Base-by-base conservation (phyloP, 2,797 vertebrate genomes). In the Phoebastria nigripes region DNA sequence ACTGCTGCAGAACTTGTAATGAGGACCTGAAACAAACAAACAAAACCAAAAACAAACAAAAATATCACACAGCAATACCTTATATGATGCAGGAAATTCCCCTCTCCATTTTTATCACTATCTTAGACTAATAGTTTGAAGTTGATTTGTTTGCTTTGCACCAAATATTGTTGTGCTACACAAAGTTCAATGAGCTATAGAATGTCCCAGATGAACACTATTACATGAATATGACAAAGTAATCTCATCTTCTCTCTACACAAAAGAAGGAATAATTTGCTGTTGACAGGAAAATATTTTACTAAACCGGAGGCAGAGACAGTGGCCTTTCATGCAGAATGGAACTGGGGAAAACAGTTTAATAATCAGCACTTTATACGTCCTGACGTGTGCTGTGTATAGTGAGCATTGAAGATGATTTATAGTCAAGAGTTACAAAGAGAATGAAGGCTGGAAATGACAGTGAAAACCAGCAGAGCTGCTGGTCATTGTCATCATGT, bases 251-350 rank as follows among this genome's bases (percentile, higher is more conserved):
- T 74, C 82, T 81, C 41, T 61, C 21, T 59, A 3, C 29, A 86
- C 28, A 86, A 89, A 94, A 91, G 24, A n/a, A 49, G 52, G 26
- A 95, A 94, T 87, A 91, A 91, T 91, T 91, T 93, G 80, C 79
- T 76, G 39, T 79, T 94, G 77, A 91, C 51, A 84, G 55, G 51
- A 84, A 39, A 87, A 86, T 86, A 69, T 94, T 93, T 78, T 69
- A 56, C 79, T 83, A 42, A 83, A 76, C 35, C 2, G 7, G 17
- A 94, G 35, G 54, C 51, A 94, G 33, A 91, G 69, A 16, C 33
- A 91, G 51, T 56, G 67, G 39, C 54, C n/a, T 76, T 90, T 76
- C 58, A 66, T 58, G 59, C 22, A 55, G 49, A 91, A 88, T 33
- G 25, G 24, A 20, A 65, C 59, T 73, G 49, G 35, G 29, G 9